Evolutionary conservation across 1,140 invertebrate genomes (phyloP).

Genomic region (Parasteatoda tepidariorum): DNA sequence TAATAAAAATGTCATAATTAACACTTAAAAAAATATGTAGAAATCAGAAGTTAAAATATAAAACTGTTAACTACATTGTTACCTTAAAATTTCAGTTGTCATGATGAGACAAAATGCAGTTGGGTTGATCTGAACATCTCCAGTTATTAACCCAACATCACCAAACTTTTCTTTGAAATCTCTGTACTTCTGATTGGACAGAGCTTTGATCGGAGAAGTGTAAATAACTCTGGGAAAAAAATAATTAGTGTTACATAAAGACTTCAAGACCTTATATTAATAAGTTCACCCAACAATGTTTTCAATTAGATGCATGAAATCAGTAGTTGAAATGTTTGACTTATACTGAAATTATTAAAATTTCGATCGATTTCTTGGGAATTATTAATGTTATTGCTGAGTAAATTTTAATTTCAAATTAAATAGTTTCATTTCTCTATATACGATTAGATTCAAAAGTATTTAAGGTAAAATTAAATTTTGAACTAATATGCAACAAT

Average conservation of each 20-base stretch:
- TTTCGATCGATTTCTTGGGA: too few relatives aligned
- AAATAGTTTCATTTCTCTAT: too few relatives aligned
- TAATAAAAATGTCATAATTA: too few relatives aligned
- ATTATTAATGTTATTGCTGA: too few relatives aligned
- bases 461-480: too few relatives aligned
- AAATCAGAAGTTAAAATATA: too few relatives aligned
- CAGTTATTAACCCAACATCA: conserved; percentile 71
- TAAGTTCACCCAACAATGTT: not conserved
- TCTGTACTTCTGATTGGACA: conserved; percentile 99
- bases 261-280: not conserved
- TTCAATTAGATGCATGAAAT: not conserved
- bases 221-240: conserved; percentile 85
- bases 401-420: too few relatives aligned
- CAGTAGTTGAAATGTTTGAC: not conserved
- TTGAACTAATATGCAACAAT: too few relatives aligned
- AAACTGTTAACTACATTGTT: too few relatives aligned
- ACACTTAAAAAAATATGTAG: too few relatives aligned
- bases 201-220: conserved; percentile 98
- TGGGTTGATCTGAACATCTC: conserved; percentile 87
- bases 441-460: too few relatives aligned
- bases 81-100: conserved; percentile 98
- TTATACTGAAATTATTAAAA: too few relatives aligned
- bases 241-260: not conserved
- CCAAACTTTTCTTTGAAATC: conserved; percentile 85
- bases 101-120: conserved; percentile 96